phyloP scores from a whole-genome alignment of 2,888 invertebrate species.

The Lamellibrachia satsuma region DNA sequence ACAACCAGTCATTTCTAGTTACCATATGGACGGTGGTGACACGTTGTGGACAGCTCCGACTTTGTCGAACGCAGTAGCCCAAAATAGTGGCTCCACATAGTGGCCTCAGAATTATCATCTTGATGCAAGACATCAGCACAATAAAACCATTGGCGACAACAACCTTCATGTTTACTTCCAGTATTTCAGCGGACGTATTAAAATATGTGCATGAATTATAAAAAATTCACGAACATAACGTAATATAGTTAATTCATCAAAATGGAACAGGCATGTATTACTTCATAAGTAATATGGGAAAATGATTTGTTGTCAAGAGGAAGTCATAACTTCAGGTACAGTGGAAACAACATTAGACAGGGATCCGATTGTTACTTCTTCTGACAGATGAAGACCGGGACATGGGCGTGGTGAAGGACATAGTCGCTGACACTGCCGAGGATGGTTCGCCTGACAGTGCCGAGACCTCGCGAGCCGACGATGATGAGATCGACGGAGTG shows the following conservation, averaged over 20 bases:
- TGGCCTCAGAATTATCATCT: no score
- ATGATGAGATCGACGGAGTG: background rate
- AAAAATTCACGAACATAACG: background rate
- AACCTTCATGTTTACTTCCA: no score
- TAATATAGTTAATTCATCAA: background rate
- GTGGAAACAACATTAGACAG: background rate
- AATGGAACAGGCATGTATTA: background rate
- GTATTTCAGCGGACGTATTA: no score
- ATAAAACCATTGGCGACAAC: no score
- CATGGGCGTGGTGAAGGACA: background rate
- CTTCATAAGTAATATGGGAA: background rate
- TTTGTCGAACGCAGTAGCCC: no score
- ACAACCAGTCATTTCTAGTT: no score
- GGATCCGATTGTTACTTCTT: background rate
- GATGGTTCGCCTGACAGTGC: background rate
- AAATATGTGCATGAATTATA: background rate
- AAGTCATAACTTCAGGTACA: background rate
- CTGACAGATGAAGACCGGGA: background rate
- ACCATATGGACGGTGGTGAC: no score
- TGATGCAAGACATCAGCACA: no score
- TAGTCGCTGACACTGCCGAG: background rate
- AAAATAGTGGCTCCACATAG: no score
- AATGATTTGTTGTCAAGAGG: background rate
- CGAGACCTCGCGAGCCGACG: background rate
- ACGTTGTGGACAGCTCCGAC: no score